Conservation (phyloP, 1,140 invertebrate species). For the Drosophila sturtevanti region DNA sequence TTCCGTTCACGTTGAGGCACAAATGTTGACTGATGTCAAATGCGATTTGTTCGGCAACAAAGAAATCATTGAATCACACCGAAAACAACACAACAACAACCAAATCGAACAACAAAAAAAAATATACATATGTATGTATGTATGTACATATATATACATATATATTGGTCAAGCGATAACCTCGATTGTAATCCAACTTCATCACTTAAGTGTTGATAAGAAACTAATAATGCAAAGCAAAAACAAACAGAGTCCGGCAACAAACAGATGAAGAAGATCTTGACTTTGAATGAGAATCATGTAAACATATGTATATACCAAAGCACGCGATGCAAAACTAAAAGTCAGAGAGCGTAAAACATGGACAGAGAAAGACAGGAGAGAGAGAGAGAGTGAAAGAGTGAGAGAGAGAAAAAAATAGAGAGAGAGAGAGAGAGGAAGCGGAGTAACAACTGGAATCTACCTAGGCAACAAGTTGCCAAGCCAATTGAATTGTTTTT, state of each 20-base stretch:
- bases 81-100: conserved; percentile 18
- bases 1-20: conserved; percentile 44
- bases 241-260: conserved; percentile 49
- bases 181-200: conserved; percentile 36
- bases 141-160: no score
- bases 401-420: not conserved
- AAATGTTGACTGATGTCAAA: conserved; percentile 54
- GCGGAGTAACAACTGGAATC: conserved; percentile 28
- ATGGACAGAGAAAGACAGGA: not conserved
- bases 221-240: not conserved
- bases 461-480: conserved; percentile 68
- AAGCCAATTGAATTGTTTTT: conserved; percentile 47
- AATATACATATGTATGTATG: conserved; percentile 25
- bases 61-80: conserved; percentile 70
- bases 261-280: conserved; percentile 30
- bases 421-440: not conserved
- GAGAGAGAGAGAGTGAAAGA: not conserved
- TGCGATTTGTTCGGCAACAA: conserved; percentile 40
- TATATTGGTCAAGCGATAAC: conserved; percentile 70
- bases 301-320: not conserved
- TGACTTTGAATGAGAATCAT: conserved; percentile 63
- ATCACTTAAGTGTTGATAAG: conserved; percentile 57
- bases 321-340: conserved; percentile 45
- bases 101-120: conserved; percentile 10
- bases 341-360: conserved; percentile 17